Conservation (phyloP, 2,113 vertebrate species). For the Peromyscus leucopus region DNA sequence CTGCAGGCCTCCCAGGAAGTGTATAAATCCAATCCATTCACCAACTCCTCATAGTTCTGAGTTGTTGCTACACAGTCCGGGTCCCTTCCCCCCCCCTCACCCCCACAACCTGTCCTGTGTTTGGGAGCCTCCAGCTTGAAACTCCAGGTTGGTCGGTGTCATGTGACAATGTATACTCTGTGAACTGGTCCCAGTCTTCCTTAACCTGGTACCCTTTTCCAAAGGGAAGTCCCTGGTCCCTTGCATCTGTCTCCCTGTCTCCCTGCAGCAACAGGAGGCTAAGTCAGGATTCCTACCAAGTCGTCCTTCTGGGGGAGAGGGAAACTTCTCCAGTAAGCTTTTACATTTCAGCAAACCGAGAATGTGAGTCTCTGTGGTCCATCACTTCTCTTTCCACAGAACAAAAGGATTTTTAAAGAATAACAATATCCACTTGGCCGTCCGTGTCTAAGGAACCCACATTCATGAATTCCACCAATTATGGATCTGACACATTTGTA, state of each 20-base stretch:
- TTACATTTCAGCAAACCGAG: background rate
- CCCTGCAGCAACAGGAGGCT: background rate
- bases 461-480: background rate
- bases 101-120: background rate
- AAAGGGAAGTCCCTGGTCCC: background rate
- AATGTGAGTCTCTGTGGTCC: background rate
- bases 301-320: background rate
- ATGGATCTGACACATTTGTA: background rate
- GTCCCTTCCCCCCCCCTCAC: too few species aligned
- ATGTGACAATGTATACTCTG: background rate
- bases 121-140: background rate
- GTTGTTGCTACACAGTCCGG: fast-evolving
- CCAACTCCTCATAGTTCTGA: background rate
- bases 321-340: background rate
- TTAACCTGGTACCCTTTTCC: background rate
- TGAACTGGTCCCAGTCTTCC: background rate
- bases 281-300: background rate
- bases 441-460: background rate
- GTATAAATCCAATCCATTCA: background rate
- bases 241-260: background rate
- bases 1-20: background rate
- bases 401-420: background rate
- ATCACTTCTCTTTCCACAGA: background rate
- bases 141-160: background rate
- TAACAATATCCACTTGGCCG: too few species aligned